A percentile compares a stretch with the other conserved stretches of the same genome.
Conservation (phyloP, 2,797 vertebrate species). For the Monodelphis domestica region DNA sequence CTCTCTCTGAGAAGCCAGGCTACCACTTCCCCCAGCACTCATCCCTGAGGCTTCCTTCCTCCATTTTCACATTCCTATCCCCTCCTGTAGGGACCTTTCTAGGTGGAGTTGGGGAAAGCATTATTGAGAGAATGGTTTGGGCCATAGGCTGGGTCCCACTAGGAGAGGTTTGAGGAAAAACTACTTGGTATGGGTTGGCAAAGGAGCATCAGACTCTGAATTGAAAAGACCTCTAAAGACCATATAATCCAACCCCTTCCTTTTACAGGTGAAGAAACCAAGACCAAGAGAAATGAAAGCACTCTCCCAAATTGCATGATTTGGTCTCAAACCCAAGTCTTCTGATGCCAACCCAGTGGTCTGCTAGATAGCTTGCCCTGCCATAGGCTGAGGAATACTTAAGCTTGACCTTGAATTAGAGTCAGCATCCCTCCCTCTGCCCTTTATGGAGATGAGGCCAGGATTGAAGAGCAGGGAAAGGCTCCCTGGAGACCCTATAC, state of each 20-base stretch:
- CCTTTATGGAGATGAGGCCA: neutral
- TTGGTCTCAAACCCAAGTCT: neutral
- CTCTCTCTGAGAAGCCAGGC: neutral
- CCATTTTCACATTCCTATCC: neutral
- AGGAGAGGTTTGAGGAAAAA: neutral
- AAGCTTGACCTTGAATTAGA: neutral
- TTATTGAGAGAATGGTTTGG: neutral
- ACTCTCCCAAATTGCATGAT: neutral
- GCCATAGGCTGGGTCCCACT: neutral
- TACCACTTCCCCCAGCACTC: neutral
- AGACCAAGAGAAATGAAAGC: neutral
- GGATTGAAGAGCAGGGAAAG: neutral
- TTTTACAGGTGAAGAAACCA: neutral
- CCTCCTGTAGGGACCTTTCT: neutral
- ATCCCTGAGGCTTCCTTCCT: neutral
- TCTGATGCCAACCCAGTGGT: neutral
- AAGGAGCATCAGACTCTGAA: neutral
- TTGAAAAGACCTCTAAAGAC: neutral
- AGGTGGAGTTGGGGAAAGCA: neutral
- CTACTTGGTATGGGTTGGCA: neutral
- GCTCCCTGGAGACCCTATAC: neutral
- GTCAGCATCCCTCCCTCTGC: neutral
- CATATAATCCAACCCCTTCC: neutral
- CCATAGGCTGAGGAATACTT: neutral
- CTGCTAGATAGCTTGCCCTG: neutral